phyloP scores from a whole-genome alignment of 2,797 vertebrate genomes.

The Pangasius djambal region DNA sequence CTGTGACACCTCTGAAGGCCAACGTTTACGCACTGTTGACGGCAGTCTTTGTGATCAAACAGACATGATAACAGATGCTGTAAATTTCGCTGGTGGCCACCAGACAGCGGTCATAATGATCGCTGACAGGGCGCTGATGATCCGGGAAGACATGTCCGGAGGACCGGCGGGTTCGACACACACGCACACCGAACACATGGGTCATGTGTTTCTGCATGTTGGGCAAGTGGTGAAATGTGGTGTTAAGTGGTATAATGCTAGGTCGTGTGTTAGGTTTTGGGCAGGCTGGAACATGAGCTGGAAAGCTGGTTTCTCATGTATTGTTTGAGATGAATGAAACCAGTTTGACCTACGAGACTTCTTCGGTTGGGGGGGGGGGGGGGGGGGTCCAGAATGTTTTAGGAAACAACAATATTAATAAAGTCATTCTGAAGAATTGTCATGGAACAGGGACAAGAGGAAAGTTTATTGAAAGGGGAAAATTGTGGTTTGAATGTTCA shows the following conservation, averaged over 20 bases:
- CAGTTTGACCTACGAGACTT: background rate
- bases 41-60: constrained; percentile 42
- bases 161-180: background rate
- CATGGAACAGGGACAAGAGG: background rate
- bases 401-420: background rate
- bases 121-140: constrained; percentile 49
- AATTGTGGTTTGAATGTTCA: background rate
- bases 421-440: background rate
- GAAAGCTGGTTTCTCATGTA: background rate
- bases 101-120: constrained; percentile 51
- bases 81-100: constrained; percentile 42
- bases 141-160: background rate
- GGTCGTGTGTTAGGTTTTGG: background rate
- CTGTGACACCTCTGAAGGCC: constrained; percentile 46
- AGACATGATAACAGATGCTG: constrained; percentile 49
- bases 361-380: background rate
- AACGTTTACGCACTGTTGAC: constrained; percentile 36
- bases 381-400: background rate
- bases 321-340: background rate
- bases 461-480: background rate
- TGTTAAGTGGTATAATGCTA: background rate
- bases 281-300: background rate
- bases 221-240: background rate
- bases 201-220: background rate
- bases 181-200: background rate